These are phyloP conservation scores for Aphelinus certus DNA, from an alignment of 1,140 invertebrate genomes.

Conservation along the genomic window DNA sequence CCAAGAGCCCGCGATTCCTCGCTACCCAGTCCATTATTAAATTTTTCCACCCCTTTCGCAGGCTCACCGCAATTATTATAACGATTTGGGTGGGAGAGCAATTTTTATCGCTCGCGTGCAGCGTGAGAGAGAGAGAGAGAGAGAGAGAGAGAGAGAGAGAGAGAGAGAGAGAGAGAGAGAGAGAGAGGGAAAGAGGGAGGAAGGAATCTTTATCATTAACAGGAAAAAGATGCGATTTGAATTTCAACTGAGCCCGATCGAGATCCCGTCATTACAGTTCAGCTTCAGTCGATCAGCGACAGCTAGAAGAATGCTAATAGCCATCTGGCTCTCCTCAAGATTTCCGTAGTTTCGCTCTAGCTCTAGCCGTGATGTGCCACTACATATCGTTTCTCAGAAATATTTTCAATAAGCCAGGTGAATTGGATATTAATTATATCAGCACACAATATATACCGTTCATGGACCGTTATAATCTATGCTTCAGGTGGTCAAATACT, in stretches of 20 bases:
- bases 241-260: constrained; percentile 7
- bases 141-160: not conserved
- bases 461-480: too few species aligned
- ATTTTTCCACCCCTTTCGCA: not conserved
- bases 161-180: not conserved
- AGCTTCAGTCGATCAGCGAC: not conserved
- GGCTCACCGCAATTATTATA: not conserved
- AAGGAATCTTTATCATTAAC: not conserved
- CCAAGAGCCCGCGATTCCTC: constrained; percentile 43
- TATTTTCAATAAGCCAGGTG: too few species aligned
- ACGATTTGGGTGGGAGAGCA: too few species aligned
- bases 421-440: too few species aligned
- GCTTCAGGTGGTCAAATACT: too few species aligned
- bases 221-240: not conserved
- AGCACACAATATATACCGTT: too few species aligned
- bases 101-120: not conserved
- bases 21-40: too few species aligned
- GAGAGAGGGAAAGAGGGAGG: not conserved
- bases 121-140: not conserved
- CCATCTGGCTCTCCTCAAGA: too few species aligned
- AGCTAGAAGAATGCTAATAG: not conserved
- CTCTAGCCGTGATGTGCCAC: too few species aligned
- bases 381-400: too few species aligned
- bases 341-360: too few species aligned
- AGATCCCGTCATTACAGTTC: not conserved